phyloP scores from a whole-genome alignment of 1,140 invertebrate genomes.

The Lepidostoma basale region DNA sequence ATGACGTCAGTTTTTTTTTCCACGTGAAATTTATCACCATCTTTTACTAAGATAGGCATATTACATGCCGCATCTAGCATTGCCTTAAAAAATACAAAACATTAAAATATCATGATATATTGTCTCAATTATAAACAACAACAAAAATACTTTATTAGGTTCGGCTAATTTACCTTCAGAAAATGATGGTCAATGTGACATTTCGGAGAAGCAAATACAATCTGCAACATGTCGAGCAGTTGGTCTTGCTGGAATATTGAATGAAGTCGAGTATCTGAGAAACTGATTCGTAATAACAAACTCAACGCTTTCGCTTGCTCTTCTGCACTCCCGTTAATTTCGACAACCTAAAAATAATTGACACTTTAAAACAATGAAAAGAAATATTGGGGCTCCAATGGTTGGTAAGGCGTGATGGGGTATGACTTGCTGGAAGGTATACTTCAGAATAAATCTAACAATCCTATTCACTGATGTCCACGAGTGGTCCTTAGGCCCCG shows the following conservation, averaged over 20 bases:
- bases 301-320: slow-evolving; percentile 65
- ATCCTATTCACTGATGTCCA: background rate
- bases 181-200: slow-evolving; percentile 61
- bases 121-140: background rate
- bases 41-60: slow-evolving; percentile 56
- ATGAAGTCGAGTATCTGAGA: slow-evolving; percentile 59
- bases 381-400: too few species aligned
- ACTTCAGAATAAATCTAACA: background rate
- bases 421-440: background rate
- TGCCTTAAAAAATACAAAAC: slow-evolving; percentile 48
- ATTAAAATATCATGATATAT: background rate
- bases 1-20: slow-evolving; percentile 58
- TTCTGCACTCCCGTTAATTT: slow-evolving; percentile 61
- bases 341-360: slow-evolving; percentile 59
- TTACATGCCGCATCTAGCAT: slow-evolving; percentile 65
- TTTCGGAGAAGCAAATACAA: slow-evolving; percentile 60
- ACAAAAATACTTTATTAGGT: background rate
- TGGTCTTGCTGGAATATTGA: slow-evolving; percentile 59
- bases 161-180: slow-evolving; percentile 55
- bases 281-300: slow-evolving; percentile 60
- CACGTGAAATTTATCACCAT: slow-evolving; percentile 51
- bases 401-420: too few species aligned
- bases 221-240: slow-evolving; percentile 59
- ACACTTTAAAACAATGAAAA: background rate
- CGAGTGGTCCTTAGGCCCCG: too few species aligned